Evolutionary conservation across 2,888 invertebrate species (phyloP), one percentile per base, ranked within the genome.

Genomic region (Sphaeridia pumilis): DNA sequence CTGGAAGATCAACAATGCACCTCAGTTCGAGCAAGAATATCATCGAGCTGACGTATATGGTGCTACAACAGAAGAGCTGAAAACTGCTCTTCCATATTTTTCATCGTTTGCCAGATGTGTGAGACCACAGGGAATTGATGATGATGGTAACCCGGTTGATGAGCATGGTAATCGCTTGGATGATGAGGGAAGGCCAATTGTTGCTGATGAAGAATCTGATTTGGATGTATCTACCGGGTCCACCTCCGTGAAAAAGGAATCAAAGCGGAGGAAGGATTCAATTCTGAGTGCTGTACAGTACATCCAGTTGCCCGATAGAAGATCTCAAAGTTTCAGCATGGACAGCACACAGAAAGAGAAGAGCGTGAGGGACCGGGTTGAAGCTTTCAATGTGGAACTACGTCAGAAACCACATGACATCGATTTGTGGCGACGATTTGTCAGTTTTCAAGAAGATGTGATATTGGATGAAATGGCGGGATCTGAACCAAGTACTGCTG

Each of bases 381-480:
- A 62, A 43, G 43, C 49, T 36, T 64, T 54, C 48, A 62, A 62
- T 46, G 44, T 48, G 4, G 55, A 60, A 53, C 44, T 58, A 14
- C 48, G 60, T 12, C 55, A 57, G 20, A 49, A 58, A 21, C 58
- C 64, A n/a, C 54, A 56, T 27, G 58, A 64, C 46, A 46, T 62
- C 47, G 10, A 44, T 2, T 24, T 64, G 12, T 64, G 64, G 64
- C 58, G 55, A 36, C 59, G 62, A 36, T 64, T 62, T 58, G 58
- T 62, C n/a, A 47, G 53, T 31, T 64, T 64, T 49, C 64, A 64
- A 56, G 64, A 64, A 34, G 49, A 59, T 49, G 58, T 59, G 31
- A 57, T 55, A 52, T 17, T 12, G 3, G 38, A 49, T 7, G 49
- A 54, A 26, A 36, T n/a, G 7, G 38, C 34, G 3, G 31, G 22